Evolutionary conservation across 2,888 invertebrate species (phyloP), one percentile per base, ranked within the genome.

Genomic region (Molorchus minor): DNA sequence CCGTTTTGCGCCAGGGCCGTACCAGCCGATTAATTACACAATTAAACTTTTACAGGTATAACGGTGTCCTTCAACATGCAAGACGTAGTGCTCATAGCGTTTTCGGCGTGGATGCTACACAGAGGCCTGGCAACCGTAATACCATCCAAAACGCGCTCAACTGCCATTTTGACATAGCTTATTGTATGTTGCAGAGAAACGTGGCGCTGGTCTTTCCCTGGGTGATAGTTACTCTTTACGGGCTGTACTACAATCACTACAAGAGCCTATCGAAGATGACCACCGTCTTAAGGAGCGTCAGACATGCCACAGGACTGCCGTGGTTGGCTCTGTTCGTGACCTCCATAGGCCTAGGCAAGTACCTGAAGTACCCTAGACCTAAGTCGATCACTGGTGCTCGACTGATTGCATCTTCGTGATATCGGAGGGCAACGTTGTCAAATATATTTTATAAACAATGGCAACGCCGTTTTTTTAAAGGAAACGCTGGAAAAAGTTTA

Each of bases 211-310:
- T 77, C 38, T 58, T 77, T n/a, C 79, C 79, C 7, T 79, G 78
- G 79, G 61, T 79, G 2, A 20, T 71, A 2, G 60, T 74, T 36
- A 74, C 76, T 2, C 44, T 68, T 7, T 77, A 76, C 62, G 75
- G 74, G 25, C 68, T 77, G n/a, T 77, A 78, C 53, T 72, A 71
- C 51, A 74, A 71, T 38, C 77, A 78, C 56, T 77, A 75, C 58
- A 68, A 65, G 46, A 68, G 71, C 46, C 40, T 76, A 2, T 33
- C 68, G 13, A 70, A 70, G 43, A 77, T 77, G 73, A 67, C 71
- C 36, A 33, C 59, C 5, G 64, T 71, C 12, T 65, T 78, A 20
- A 65, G 67, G 45, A 58, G 67, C 16, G 60, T 71, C 2, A 65
- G 65, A 52, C 61, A 63, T 43, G 40, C 68, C 17, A 62, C 74